Evolutionary conservation across 2,888 invertebrate genomes (phyloP), one percentile per base, ranked within the genome.

Genomic region (Seira sanloemensis): DNA sequence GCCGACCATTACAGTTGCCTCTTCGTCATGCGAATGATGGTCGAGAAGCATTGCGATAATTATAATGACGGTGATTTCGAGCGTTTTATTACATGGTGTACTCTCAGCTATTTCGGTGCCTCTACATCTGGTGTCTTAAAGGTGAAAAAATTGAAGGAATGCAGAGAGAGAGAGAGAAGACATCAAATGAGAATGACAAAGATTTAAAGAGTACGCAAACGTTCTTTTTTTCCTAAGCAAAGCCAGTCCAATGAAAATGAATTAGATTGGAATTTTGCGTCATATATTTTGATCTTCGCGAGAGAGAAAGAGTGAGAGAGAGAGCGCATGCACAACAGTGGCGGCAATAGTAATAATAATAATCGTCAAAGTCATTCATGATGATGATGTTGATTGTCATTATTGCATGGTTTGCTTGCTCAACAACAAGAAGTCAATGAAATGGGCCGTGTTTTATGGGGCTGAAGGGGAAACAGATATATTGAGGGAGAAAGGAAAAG

Each of bases 401-500:
- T 78, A 73, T 74, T 74, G 69, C 75, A 68, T 71, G 75, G 69
- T 74, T 81, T 71, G 67, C 50, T 12, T 50, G 50, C 50, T 50
- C 37, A 77, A 69, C 24, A 78, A 50, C 5, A 77, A 77, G 50
- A 76, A 83, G 78, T 83, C 83, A 83, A 83, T 83, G 83, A 83
- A 83, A 83, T 83, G 83, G 83, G 78, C 83, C 83, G 83, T 83
- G 83, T 83, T 78, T 83, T 78, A 72, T 72, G 71, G 75, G 75
- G 62, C 58, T 65, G 2, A 23, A 65, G 65, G 23, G 18, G 65
- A 23, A 65, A 65, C 5, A 46, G 46, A 46, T 46, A 46, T 46
- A 46, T 65, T 65, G 65, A 65, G 65, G 65, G 23, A 23, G 19
- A 23, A 23, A 23, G 65, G n/a, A 65, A n/a, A 23, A 65, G 65